Conservation (phyloP, 2,888 invertebrate genomes). For the Campopleginae sp. region DNA sequence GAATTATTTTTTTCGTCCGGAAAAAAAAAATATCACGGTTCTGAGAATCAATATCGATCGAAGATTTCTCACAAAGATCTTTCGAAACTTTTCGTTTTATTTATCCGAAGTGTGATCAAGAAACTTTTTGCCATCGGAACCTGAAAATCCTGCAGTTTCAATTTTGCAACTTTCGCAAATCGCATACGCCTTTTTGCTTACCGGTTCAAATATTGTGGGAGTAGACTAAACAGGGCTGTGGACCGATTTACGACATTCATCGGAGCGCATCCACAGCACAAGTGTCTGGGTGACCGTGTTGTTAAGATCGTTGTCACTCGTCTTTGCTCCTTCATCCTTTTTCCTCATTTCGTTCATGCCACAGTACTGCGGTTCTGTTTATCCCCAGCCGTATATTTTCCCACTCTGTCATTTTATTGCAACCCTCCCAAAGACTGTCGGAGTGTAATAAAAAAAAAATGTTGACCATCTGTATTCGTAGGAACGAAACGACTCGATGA, state of each 20-base stretch:
- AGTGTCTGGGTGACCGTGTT: conserved; percentile 11
- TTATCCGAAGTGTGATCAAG: background rate
- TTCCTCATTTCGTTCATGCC: background rate
- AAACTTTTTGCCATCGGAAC: background rate
- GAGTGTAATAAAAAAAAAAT: conserved; percentile 13
- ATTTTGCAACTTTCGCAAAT: background rate
- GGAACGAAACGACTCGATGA: background rate
- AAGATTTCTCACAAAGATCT: background rate
- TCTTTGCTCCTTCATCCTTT: background rate
- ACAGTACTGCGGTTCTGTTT: background rate
- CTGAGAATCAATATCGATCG: background rate
- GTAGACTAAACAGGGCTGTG: background rate
- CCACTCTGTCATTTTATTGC: background rate
- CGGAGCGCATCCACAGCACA: background rate
- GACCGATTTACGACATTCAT: background rate
- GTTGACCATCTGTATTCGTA: background rate
- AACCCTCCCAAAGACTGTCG: background rate
- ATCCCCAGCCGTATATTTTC: background rate
- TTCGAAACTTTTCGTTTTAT: background rate
- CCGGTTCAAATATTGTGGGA: background rate
- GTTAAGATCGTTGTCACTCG: conserved; percentile 6
- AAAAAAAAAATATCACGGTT: background rate
- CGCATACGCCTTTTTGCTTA: background rate
- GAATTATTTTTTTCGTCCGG: background rate
- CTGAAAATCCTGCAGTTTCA: background rate